A percentile compares a stretch with the other conserved stretches of the same genome.
Evolutionary conservation across 1,140 invertebrate genomes (phyloP).

Genomic region (Coptotermes formosanus): DNA sequence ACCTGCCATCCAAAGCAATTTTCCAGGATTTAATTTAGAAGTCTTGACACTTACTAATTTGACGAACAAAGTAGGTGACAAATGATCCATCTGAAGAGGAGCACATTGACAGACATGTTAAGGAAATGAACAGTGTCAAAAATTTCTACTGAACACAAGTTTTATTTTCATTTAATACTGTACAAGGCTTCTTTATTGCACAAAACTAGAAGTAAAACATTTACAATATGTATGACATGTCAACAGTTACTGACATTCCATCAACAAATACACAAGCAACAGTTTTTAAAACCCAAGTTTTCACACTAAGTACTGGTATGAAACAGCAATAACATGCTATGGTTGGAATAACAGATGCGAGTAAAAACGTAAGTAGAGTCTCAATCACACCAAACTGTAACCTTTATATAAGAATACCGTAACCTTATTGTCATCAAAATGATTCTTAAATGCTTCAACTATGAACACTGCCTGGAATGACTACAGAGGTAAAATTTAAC

Average conservation of each 20-base stretch:
- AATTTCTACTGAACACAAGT: neutral
- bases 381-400: neutral
- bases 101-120: too few relatives aligned
- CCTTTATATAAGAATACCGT: neutral
- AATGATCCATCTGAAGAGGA: too few relatives aligned
- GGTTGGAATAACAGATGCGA: neutral
- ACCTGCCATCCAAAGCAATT: too few relatives aligned
- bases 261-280: neutral
- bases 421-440: neutral
- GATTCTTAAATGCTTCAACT: neutral
- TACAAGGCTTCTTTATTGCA: neutral
- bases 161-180: neutral
- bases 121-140: too few relatives aligned
- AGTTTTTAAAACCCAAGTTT: neutral
- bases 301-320: neutral
- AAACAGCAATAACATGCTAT: neutral
- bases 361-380: neutral
- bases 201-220: conserved; percentile 2
- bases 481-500: neutral
- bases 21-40: too few relatives aligned
- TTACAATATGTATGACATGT: neutral
- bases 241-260: neutral
- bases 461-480: neutral
- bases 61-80: too few relatives aligned
- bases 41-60: too few relatives aligned